Evolutionary conservation across 2,888 invertebrate genomes (phyloP).

Genomic region (Noctua comes): DNA sequence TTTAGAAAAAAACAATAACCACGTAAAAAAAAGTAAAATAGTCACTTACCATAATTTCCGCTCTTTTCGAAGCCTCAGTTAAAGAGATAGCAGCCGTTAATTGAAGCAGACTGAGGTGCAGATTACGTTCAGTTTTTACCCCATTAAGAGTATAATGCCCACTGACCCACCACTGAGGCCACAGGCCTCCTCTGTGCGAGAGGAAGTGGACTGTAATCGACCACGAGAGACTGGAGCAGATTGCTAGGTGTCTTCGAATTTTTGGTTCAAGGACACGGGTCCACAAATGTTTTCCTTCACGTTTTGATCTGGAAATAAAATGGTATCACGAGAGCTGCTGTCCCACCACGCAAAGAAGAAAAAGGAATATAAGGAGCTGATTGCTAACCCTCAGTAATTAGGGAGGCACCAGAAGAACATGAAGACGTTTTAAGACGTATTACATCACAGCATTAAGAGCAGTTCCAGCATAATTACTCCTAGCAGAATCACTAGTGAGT

Average conservation of each 20-base stretch:
- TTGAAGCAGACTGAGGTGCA: constrained; percentile 74
- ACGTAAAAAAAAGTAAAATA: neutral
- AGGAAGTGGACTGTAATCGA: neutral
- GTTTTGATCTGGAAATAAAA: neutral
- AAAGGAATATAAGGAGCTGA: neutral
- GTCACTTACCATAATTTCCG: constrained; percentile 3
- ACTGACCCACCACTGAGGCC: neutral
- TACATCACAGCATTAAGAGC: constrained; percentile 18
- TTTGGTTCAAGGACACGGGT: neutral
- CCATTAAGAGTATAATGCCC: constrained; percentile 23
- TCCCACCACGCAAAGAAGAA: neutral
- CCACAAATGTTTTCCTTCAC: neutral
- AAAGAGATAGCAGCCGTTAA: constrained; percentile 74
- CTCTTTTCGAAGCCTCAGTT: constrained; percentile 45
- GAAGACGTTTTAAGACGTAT: neutral
- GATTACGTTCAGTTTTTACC: constrained; percentile 81
- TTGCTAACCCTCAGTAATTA: neutral
- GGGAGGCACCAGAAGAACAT: neutral
- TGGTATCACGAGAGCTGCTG: neutral
- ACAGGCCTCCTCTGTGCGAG: neutral
- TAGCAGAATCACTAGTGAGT: constrained; percentile 72
- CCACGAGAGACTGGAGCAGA: neutral
- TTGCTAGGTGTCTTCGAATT: neutral
- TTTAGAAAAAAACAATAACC: neutral
- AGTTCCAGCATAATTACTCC: constrained; percentile 75